These are phyloP conservation scores for Scaptodrosophila lebanonensis DNA, from an alignment of 1,140 invertebrate genomes.

Conservation along the genomic window DNA sequence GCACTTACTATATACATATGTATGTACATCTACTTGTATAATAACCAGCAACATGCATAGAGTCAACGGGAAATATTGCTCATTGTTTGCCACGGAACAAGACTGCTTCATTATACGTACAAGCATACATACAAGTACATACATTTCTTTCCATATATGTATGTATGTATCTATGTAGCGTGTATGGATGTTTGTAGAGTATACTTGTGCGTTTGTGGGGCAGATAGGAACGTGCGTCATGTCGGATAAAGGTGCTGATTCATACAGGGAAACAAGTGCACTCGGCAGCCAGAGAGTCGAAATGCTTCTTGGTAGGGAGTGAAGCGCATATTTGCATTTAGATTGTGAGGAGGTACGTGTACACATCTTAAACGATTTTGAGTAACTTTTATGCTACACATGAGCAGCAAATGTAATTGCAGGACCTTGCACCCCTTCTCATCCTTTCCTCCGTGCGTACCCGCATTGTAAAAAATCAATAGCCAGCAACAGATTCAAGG, in stretches of 20 bases:
- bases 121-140: neutral
- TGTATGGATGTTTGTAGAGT: conserved; percentile 22
- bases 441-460: neutral
- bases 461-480: conserved; percentile 37
- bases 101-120: conserved; percentile 34
- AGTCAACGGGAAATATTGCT: neutral
- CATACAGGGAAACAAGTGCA: conserved; percentile 30
- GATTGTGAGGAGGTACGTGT: no score
- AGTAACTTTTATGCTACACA: no score
- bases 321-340: no score
- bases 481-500: conserved; percentile 21
- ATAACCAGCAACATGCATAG: conserved; percentile 31
- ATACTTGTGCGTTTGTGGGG: conserved; percentile 8
- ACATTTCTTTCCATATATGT: conserved; percentile 15
- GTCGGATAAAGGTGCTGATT: conserved; percentile 20
- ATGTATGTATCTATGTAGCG: conserved; percentile 5
- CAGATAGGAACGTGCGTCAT: conserved; percentile 20
- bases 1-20: no score
- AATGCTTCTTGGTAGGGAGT: neutral
- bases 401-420: no score
- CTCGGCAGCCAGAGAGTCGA: conserved; percentile 1
- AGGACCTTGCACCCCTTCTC: neutral
- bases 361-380: no score
- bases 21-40: no score
- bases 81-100: conserved; percentile 38